Evolutionary conservation across 2,113 vertebrate genomes (phyloP).

Genomic region (Rhagologus leucostigma): DNA sequence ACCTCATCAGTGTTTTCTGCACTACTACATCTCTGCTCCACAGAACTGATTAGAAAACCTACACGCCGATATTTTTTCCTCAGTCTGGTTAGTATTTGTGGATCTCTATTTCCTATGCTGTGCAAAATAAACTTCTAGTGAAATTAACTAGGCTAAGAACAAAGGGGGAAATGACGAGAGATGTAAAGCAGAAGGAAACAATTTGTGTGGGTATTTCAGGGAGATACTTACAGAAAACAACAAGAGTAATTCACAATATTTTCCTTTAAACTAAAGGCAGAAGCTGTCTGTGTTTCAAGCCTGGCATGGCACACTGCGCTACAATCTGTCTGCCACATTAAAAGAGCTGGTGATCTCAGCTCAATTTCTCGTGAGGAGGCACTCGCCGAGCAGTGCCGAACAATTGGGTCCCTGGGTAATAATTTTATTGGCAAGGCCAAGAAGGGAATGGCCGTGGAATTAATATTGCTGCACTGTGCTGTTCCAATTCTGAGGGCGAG

Average conservation of each 20-base stretch:
- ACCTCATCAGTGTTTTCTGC: not conserved
- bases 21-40: not conserved
- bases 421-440: conserved; percentile 49
- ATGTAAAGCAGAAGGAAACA: conserved; percentile 7
- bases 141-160: not conserved
- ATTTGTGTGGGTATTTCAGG: not conserved
- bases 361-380: not conserved
- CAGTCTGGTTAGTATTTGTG: not conserved
- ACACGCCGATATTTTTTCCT: not conserved
- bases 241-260: not conserved
- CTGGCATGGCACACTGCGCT: fast-evolving
- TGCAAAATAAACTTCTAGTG: not conserved
- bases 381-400: not conserved
- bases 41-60: not conserved
- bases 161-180: not conserved
- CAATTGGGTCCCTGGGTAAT: conserved; percentile 51
- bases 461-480: conserved; percentile 50
- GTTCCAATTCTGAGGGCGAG: not conserved
- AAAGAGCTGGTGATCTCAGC: not conserved
- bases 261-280: not conserved
- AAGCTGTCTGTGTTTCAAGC: not conserved
- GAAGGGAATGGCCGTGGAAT: conserved; percentile 9
- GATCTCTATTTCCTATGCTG: not conserved
- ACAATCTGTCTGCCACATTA: not conserved
- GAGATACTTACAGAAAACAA: not conserved